These are phyloP conservation scores for Agapornis canus DNA, from an alignment of 2,797 vertebrate genomes.

Conservation along the genomic window DNA sequence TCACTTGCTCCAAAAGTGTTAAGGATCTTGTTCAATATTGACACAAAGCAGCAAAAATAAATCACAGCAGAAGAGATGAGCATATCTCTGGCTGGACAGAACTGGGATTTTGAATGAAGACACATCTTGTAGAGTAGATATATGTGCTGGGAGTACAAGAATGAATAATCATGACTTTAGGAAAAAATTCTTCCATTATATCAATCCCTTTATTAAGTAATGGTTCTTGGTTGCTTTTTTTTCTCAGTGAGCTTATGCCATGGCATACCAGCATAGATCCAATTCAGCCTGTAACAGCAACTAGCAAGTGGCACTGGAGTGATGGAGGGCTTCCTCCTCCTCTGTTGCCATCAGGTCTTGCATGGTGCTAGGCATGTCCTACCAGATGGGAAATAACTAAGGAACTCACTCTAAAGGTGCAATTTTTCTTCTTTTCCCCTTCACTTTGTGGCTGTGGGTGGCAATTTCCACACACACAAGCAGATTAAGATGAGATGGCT, in stretches of 20 bases:
- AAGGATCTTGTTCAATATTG: not conserved
- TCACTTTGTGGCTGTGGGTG: not conserved
- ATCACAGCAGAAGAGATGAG: not conserved
- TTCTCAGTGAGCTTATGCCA: not conserved
- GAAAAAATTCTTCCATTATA: not conserved
- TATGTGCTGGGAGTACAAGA: not conserved
- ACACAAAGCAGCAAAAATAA: conserved; percentile 12
- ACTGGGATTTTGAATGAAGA: not conserved
- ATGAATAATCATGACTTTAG: not conserved
- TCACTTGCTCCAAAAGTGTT: not conserved
- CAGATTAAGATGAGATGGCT: not conserved
- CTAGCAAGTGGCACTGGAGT: not conserved
- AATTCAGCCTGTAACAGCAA: not conserved
- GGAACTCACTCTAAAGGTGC: not conserved
- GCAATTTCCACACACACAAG: not conserved
- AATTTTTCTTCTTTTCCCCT: not conserved
- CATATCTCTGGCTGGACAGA: not conserved
- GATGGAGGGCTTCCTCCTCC: not conserved
- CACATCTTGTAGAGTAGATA: not conserved
- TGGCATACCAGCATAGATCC: not conserved
- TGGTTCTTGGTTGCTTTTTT: not conserved
- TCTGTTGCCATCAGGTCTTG: not conserved
- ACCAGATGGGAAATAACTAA: not conserved
- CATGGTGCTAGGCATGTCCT: not conserved
- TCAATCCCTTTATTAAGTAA: not conserved